Evolutionary conservation across 2,113 vertebrate species (phyloP).

Genomic region (Sorex fumeus): DNA sequence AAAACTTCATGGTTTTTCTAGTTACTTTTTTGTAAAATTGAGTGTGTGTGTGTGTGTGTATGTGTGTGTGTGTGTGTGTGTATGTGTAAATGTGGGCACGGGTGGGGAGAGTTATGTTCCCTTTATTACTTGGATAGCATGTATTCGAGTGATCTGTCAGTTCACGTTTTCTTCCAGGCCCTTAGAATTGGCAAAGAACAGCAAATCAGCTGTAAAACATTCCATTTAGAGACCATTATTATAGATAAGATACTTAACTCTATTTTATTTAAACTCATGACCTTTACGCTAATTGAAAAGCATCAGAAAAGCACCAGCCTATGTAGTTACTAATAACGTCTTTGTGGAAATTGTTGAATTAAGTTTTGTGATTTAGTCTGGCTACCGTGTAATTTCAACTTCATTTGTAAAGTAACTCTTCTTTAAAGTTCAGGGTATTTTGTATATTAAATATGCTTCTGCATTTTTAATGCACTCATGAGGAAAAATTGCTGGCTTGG

Average conservation of each 20-base stretch:
- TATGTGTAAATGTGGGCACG: not conserved
- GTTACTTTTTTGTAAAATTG: not conserved
- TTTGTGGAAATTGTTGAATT: conserved; percentile 56
- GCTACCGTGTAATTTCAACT: not conserved
- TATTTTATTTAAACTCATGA: conserved; percentile 78
- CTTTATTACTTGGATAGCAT: not conserved
- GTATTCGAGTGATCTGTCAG: not conserved
- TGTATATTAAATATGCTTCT: conserved; percentile 36
- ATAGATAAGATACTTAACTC: conserved; percentile 73
- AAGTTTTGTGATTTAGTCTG: conserved; percentile 50
- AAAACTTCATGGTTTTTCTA: not conserved
- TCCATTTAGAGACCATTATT: conserved; percentile 68
- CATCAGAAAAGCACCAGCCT: conserved; percentile 67
- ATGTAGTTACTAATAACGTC: conserved; percentile 54
- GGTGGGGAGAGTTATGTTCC: not conserved
- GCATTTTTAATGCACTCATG: not conserved
- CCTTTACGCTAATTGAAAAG: conserved; percentile 81
- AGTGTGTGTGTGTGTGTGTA: not conserved
- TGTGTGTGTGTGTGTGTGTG: not conserved
- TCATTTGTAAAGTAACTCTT: conserved; percentile 53
- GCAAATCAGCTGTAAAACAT: conserved; percentile 73
- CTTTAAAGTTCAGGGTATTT: conserved; percentile 45
- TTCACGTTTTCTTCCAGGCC: conserved; percentile 40
- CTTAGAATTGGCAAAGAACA: conserved; percentile 61
- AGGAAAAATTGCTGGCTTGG: not conserved